Evolutionary conservation across 2,797 vertebrate species (phyloP).

Genomic region (Podargus strigoides): DNA sequence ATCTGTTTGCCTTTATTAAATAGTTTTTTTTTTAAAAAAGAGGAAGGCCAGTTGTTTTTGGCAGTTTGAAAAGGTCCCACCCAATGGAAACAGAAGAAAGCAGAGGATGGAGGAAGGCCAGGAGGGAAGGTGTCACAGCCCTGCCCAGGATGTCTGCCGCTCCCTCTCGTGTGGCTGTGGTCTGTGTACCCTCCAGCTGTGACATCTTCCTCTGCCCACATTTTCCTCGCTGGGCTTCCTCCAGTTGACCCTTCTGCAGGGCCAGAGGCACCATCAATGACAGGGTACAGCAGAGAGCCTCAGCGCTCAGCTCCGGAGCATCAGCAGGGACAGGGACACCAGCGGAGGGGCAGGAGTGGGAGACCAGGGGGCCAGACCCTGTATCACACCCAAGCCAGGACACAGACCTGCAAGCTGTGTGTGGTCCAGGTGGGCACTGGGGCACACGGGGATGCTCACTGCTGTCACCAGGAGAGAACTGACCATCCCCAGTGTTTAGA

Average conservation of each 20-base stretch:
- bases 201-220: background rate
- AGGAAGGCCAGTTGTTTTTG: background rate
- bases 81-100: background rate
- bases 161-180: background rate
- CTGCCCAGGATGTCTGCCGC: fast-evolving
- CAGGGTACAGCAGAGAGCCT: background rate
- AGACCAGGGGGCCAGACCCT: background rate
- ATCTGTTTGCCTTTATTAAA: background rate
- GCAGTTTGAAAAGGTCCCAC: background rate
- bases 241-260: background rate
- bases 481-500: fast-evolving
- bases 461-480: background rate
- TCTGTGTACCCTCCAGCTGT: background rate
- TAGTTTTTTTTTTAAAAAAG: background rate
- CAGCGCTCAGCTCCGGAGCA: fast-evolving
- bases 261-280: background rate
- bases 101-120: background rate
- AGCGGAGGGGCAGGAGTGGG: background rate
- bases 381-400: background rate
- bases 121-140: background rate
- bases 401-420: fast-evolving
- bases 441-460: fast-evolving
- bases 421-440: background rate
- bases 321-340: background rate
- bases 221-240: background rate